Percentiles rank a stretch among this genome's conserved stretches.
Evolutionary conservation across 1,140 invertebrate species (phyloP).

Genomic region (Gyrodactylus bullatarudis): DNA sequence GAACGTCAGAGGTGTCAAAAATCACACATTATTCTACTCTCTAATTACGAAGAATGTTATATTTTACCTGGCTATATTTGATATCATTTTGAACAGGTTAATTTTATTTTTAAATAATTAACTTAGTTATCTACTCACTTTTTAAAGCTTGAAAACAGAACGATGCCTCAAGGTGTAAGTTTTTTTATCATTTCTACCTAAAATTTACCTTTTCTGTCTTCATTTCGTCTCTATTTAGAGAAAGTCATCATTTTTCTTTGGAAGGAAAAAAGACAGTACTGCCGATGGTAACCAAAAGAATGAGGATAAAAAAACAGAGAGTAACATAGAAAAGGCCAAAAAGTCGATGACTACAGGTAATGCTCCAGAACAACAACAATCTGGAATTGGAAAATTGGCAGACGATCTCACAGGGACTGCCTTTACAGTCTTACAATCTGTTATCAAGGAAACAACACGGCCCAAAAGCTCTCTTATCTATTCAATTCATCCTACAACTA

Average conservation of each 20-base stretch:
- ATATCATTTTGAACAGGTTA: too few species aligned
- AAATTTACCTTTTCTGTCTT: too few species aligned
- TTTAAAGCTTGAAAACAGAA: too few species aligned
- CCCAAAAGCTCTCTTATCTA: not conserved
- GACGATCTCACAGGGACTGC: not conserved
- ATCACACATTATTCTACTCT: too few species aligned
- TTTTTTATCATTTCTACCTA: not conserved
- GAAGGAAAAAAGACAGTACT: not conserved
- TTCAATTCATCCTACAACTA: not conserved
- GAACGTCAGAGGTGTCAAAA: too few species aligned
- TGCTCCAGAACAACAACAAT: not conserved
- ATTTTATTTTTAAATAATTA: too few species aligned
- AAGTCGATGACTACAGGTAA: not conserved
- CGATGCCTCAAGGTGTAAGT: not conserved
- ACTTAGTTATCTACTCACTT: too few species aligned
- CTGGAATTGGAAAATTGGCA: not conserved
- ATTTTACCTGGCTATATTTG: too few species aligned
- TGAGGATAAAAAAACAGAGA: too few species aligned
- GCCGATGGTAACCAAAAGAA: too few species aligned
- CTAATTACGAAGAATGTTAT: too few species aligned
- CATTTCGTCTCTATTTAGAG: too few species aligned
- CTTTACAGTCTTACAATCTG: not conserved
- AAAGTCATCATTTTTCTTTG: not conserved
- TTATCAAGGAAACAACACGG: not conserved
- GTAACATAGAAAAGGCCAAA: not conserved